Evolutionary conservation across 2,888 invertebrate genomes (phyloP), one percentile per base, ranked within the genome.

Genomic region (Tenodera sinensis): DNA sequence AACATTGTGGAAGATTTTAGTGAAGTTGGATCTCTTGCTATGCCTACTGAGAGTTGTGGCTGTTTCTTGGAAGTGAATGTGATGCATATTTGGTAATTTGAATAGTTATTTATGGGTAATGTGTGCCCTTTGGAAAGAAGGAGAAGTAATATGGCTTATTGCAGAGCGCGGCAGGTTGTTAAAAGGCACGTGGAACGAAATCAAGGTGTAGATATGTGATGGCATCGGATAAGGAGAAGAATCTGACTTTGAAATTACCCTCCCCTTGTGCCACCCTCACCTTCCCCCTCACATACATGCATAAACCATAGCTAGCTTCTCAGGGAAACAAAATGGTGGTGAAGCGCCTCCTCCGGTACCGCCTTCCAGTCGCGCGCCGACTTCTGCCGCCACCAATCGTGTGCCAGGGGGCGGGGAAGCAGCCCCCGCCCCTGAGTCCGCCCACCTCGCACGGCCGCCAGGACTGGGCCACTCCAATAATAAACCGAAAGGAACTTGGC

Each of bases 321-420:
- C 54, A 25, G 20, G 81, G 28, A 86, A 86, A 86, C 81, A 87
- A 87, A 87, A 87, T 87, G 87, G 87, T 87, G 87, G 87, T 71
- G 28, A 87, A 2, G 83, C 82, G 28, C 81, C 81, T 30, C 87
- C 87, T 30, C 30, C 87, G 9, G 28, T 20, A n/a, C 28, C 85
- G 47, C 87, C 87, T 71, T n/a, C 28, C 81, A 71, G 87, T 87
- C 87, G 87, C 87, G 87, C 87, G 87, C 87, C 87, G 87, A 82
- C 82, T 2, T 2, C 1, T 12, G 3, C 25, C n/a, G 9, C n/a
- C 12, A 28, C 87, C 87, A 87, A 87, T 87, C 27, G 47, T 42
- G 14, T n/a, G 47, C 28, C 28, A 47, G 27, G 85, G 47, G 54
- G 54, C 54, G 54, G 54, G 6, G 20, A 20, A 15, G 54, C 25